These are phyloP conservation scores for Capricornis sumatraensis DNA, from an alignment of 2,113 vertebrate species.

Conservation along the genomic window DNA sequence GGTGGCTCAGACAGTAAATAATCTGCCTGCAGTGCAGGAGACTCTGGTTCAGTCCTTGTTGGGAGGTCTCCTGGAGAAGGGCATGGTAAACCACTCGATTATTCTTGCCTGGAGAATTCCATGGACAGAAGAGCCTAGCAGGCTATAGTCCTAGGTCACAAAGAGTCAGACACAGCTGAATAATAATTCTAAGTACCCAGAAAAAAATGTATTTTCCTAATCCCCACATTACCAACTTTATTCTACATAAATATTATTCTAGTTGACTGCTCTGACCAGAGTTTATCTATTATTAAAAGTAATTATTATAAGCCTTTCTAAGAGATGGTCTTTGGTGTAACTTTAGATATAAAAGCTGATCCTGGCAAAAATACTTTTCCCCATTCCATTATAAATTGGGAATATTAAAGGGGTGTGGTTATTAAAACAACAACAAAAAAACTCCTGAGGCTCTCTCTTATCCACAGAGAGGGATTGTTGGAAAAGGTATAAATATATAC, in stretches of 20 bases:
- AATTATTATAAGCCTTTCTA: not conserved
- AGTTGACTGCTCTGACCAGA: not conserved
- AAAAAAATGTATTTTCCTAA: not conserved
- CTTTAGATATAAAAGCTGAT: not conserved
- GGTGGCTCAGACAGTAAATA: not conserved
- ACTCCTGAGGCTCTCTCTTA: not conserved
- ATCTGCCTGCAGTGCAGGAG: not conserved
- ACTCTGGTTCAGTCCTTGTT: not conserved
- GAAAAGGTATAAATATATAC: not conserved
- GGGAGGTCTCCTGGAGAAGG: not conserved
- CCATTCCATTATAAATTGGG: not conserved
- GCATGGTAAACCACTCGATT: not conserved
- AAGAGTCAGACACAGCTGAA: not conserved
- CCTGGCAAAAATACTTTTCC: not conserved
- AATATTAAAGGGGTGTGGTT: not conserved
- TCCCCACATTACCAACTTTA: not conserved
- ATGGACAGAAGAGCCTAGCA: not conserved
- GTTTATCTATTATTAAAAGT: slow-evolving; percentile 5
- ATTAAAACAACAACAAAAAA: not conserved
- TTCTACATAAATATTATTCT: not conserved
- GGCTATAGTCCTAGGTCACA: not conserved
- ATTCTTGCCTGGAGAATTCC: not conserved
- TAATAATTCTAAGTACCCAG: not conserved
- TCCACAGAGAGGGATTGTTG: not conserved
- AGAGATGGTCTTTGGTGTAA: not conserved